Evolutionary conservation across 2,113 vertebrate species (phyloP), one percentile per base, ranked within the genome.

Genomic region (Labeo rohita): DNA sequence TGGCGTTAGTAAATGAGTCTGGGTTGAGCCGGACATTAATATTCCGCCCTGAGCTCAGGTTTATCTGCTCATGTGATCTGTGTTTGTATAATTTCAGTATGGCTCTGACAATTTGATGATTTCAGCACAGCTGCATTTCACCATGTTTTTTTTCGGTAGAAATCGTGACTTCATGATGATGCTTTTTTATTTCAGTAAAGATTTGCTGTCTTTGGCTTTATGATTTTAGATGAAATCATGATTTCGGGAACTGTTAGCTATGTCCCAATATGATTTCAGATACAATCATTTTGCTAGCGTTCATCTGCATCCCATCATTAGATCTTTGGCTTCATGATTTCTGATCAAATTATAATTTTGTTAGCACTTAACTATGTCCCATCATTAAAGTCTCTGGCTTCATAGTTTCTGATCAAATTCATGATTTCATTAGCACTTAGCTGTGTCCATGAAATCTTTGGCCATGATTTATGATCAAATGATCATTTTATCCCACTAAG

Each of bases 1-100:
- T 63, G 39, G 47, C 70, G 18, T 49, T 73, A 85, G n/a, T 50
- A 80, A 39, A 77, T 49, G n/a, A 85, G 74, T 45, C 16, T 39
- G 52, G 77, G 23, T 56, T 56, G 50, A 43, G 34, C 6, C 23
- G 10, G 10, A 61, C 1, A 56, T 79, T 79, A 59, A 79, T 79
- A 56, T 79, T 79, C 76, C 3, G 10, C 76, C 3, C 28, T 39
- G 34, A 56, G 72, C 45, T 75, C 45, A 47, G 45, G 8, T 61
- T 61, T 9, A 61, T n/a, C 21, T 61, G 18, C 56, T 61, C 56
- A n/a, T 61, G 56, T 61, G 21, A 61, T 61, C n/a, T 50, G 45
- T 28, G 47, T 47, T 45, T 49, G 43, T 11, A 50, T 28, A 0
- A 75, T 50, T 49, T 75, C n/a, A 15, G 72, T 2, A n/a, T 11